A percentile compares a stretch with the other conserved stretches of the same genome.
Evolutionary conservation across 2,797 vertebrate genomes (phyloP).

Genomic region (Borostomias antarcticus): DNA sequence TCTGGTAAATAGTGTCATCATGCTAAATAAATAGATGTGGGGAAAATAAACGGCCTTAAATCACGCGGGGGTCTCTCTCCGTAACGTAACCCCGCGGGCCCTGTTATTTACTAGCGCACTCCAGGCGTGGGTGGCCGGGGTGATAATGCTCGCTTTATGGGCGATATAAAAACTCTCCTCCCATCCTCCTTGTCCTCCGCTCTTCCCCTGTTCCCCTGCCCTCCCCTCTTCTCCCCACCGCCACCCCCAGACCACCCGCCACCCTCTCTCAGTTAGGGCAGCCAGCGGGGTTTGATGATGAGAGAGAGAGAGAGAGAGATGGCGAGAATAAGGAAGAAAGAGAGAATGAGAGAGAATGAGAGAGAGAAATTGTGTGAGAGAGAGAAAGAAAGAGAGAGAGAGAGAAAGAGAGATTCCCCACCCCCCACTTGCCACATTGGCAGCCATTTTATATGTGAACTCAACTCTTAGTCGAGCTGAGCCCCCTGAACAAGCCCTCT

Average conservation of each 20-base stretch:
- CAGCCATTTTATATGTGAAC: no score
- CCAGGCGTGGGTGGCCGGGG: slow-evolving; percentile 54
- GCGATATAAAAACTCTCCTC: slow-evolving; percentile 61
- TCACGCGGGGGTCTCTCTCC: slow-evolving; percentile 53
- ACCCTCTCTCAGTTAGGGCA: not conserved
- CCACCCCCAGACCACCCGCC: slow-evolving; percentile 18
- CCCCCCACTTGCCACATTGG: no score
- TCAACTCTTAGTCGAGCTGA: no score
- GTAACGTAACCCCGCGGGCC: slow-evolving; percentile 47
- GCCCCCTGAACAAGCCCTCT: no score
- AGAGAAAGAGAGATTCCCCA: no score
- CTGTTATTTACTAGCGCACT: slow-evolving; percentile 70
- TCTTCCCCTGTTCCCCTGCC: slow-evolving; percentile 42
- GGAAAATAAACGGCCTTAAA: slow-evolving; percentile 79
- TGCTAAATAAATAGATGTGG: slow-evolving; percentile 74
- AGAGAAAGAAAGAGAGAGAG: no score
- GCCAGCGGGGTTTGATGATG: slow-evolving; percentile 36
- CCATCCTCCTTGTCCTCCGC: slow-evolving; percentile 35
- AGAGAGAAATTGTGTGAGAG: no score
- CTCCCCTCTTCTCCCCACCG: slow-evolving; percentile 16
- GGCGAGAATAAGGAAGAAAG: no score
- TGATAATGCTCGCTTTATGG: slow-evolving; percentile 75
- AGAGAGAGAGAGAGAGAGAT: no score
- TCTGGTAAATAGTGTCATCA: slow-evolving; percentile 75
- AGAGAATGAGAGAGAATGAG: no score